Base-by-base conservation (phyloP, 1,140 invertebrate species). In the Trachymyrmex septentrionalis region DNA sequence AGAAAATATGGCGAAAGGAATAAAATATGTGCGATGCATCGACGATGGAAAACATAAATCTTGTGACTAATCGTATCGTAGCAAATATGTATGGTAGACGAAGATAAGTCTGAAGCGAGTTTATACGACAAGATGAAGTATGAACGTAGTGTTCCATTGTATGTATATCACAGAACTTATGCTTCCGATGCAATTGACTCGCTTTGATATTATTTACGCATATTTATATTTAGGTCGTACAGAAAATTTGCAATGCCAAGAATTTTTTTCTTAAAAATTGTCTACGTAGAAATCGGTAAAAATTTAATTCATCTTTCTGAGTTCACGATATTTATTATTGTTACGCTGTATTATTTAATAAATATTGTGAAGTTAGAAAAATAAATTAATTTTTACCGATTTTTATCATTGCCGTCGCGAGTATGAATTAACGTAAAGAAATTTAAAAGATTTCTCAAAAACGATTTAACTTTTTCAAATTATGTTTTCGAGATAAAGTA, bases 81-180 rank as follows among this genome's bases (percentile, higher is more conserved):
- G 19, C 38, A 5, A 30, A 24, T 30, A 44, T 27, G 55, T 48
- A 0, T 84, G 71, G 81, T 27, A 63, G 16, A 38, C 57, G 16
- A 24, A 44, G 72, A 85, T 85, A 85, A 76, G 19, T 34, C 19
- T 7, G 24, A 30, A 50, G 27, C 16, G 14, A 50, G 30, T 57
- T 64, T 38, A 82, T 38, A 14, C 50, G 57, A 48, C 53, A 48
- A 82, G 57, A 72, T 77, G 0, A 78, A 53, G n/a, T 64, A 77
- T 53, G 27, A 24, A 16, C 24, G 30, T 64, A 21, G 38, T 44
- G 57, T 19, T 63, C 53, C n/a, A 64, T 53, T 24, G 21, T 1
- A 5, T 38, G 34, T 9, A 38, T 6, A 38, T 38, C 7, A 34
- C 50, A 5, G 21, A 77, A 82, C 24, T 59, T 9, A 16, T 10